Evolutionary conservation across 2,113 vertebrate species (phyloP), one percentile per base, ranked within the genome.

Genomic region (Boulengeromyrus knoepffleri): DNA sequence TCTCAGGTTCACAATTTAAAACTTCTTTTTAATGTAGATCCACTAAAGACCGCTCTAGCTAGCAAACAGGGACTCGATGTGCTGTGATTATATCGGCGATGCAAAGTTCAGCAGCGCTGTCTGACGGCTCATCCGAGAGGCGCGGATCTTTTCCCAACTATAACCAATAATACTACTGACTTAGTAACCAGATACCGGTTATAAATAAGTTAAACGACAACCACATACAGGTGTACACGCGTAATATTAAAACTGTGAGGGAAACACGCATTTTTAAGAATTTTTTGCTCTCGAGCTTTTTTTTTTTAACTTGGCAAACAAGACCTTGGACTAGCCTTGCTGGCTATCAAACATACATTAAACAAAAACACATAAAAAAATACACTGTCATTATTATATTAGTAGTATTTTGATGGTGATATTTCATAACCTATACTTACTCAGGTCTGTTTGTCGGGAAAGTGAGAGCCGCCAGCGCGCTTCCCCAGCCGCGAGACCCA

Each of bases 401-500:
- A 3, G 19, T 47, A 21, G 42, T 24, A 21, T 10, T 85, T n/a
- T 47, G 83, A 21, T 39, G 3, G 4, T 5, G 31, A 21, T 36
- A 39, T 6, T 87, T 87, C 50, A 36, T 50, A 27, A 87, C n/a
- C 50, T 53, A 27, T 87, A 53, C 85, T 87, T 87, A 87, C 85
- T 53, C 49, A 36, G 31, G 5, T 53, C 27, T 36, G 13, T 17
- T 31, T 19, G 13, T 87, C 85, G 27, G 50, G 46, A 53, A 53
- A 52, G 27, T 21, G 24, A 13, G 6, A 87, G 49, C 50, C 13
- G 3, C 85, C 47, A 21, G 17, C 85, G 77, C 19, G 77, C n/a
- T 12, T 83, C 17, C 24, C n/a, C 85, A 1, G 46, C 21, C 12
- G 45, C 27, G 85, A 31, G 49, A 36, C 27, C 13, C 87, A 66